These are phyloP conservation scores for Eulemur albifrons DNA, from an alignment of 2,797 vertebrate species.

Conservation along the genomic window DNA sequence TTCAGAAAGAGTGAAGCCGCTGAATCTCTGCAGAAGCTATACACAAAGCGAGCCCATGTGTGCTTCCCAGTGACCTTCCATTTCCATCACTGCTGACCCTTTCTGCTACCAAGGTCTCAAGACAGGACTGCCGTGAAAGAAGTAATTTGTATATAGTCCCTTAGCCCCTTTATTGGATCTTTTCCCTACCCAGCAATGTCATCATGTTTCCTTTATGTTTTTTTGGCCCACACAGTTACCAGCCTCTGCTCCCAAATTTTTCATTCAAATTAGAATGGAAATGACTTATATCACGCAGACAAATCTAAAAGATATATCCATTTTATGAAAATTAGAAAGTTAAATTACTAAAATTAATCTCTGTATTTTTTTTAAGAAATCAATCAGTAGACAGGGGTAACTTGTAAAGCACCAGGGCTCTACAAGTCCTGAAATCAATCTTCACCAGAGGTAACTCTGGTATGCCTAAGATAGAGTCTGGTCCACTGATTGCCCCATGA, in stretches of 20 bases:
- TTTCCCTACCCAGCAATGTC: neutral
- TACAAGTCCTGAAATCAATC: neutral
- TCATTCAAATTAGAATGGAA: neutral
- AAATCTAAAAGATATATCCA: constrained; percentile 10
- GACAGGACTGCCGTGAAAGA: neutral
- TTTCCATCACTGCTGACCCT: neutral
- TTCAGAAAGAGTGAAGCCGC: neutral
- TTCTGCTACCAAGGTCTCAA: neutral
- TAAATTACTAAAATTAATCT: neutral
- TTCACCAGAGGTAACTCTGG: neutral
- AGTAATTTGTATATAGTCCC: too few species aligned
- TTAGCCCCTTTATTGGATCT: neutral
- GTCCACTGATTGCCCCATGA: neutral
- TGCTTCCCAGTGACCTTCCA: neutral
- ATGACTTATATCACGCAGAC: neutral
- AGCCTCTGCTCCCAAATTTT: neutral
- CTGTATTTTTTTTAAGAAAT: neutral
- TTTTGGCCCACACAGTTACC: neutral
- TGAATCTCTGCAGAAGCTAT: neutral
- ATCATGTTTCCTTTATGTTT: neutral
- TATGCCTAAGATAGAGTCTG: neutral
- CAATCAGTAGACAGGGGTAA: neutral
- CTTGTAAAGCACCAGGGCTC: neutral
- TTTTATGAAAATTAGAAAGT: neutral
- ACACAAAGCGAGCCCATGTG: neutral